These are phyloP conservation scores for Pinna nobilis DNA, from an alignment of 1,140 invertebrate genomes.

Conservation along the genomic window DNA sequence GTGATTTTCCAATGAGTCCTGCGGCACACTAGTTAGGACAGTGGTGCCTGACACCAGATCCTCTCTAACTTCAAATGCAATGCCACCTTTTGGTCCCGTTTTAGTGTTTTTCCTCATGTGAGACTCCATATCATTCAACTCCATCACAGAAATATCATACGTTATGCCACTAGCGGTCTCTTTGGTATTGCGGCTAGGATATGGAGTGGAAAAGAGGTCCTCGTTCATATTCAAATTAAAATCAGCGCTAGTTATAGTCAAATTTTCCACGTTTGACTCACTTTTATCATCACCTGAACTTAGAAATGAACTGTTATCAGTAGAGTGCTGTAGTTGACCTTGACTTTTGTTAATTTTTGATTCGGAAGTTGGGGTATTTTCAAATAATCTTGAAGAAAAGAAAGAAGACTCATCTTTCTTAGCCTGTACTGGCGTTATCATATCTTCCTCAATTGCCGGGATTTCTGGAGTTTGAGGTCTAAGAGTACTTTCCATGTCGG, in stretches of 20 bases:
- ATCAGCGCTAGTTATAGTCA: constrained; percentile 19
- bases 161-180: constrained; percentile 45
- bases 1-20: constrained; percentile 7
- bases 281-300: constrained; percentile 10
- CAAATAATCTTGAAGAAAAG: not conserved
- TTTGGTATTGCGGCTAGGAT: constrained; percentile 47
- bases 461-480: constrained; percentile 37
- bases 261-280: constrained; percentile 23
- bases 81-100: constrained; percentile 35
- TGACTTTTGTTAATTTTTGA: not conserved
- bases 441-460: constrained; percentile 34
- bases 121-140: constrained; percentile 49
- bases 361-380: not conserved
- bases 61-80: constrained; percentile 63
- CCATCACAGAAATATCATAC: constrained; percentile 55
- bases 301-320: not conserved
- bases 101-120: constrained; percentile 46
- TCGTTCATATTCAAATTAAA: constrained; percentile 44
- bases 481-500: constrained; percentile 38
- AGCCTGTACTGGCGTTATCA: constrained; percentile 27
- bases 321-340: no score
- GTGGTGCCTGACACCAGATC: constrained; percentile 53
- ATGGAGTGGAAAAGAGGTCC: constrained; percentile 45
- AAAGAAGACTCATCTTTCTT: constrained; percentile 15
- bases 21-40: constrained; percentile 34